Evolutionary conservation across 2,797 vertebrate genomes (phyloP).

Genomic region (Hypotaenidia philippensis): DNA sequence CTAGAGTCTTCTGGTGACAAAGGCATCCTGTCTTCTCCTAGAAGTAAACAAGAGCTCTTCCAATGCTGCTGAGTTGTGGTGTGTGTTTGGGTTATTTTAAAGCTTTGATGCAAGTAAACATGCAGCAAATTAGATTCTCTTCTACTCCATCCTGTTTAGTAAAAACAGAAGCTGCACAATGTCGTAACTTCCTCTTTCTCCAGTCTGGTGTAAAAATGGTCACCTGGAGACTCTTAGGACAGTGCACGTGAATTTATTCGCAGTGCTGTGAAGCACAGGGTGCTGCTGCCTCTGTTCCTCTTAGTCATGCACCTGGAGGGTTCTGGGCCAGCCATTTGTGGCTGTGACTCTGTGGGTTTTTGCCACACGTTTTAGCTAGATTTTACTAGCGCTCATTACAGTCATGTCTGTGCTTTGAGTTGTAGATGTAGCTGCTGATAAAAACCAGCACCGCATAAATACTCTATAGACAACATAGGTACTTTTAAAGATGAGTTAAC

Average conservation of each 20-base stretch:
- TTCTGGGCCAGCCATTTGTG: background rate
- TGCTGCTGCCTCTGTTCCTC: background rate
- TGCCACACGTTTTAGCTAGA: rapidly evolving
- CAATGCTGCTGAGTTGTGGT: rapidly evolving
- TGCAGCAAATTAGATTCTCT: background rate
- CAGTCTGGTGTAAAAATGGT: background rate
- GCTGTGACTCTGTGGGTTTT: background rate
- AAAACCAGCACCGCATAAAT: background rate
- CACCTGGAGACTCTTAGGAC: background rate
- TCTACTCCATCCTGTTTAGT: background rate
- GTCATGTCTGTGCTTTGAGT: background rate
- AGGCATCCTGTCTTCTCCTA: background rate
- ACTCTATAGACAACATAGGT: background rate
- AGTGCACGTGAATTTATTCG: background rate
- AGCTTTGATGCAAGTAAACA: background rate
- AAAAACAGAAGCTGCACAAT: background rate
- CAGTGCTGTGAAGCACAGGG: background rate
- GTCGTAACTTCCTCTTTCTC: background rate
- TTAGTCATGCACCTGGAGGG: background rate
- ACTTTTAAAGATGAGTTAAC: background rate
- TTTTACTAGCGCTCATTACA: background rate
- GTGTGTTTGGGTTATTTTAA: background rate
- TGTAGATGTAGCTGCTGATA: background rate
- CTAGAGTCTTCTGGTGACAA: background rate
- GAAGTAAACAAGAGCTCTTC: background rate